A percentile compares a stretch with the other conserved stretches of the same genome.
Evolutionary conservation across 2,113 vertebrate species (phyloP).

Genomic region (Cacatua alba): DNA sequence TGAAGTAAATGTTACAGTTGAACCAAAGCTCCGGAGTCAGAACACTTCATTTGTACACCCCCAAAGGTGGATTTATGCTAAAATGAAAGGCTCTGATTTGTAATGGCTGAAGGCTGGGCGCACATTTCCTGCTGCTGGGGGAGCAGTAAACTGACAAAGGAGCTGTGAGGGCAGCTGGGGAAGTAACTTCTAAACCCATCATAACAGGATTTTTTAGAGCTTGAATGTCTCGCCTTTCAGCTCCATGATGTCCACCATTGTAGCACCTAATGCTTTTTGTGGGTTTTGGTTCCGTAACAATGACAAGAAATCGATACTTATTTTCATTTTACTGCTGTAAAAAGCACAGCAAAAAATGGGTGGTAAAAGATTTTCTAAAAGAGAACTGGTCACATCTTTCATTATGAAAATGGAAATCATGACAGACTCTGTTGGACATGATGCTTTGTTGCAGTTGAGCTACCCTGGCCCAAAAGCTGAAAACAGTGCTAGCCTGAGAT

Average conservation of each 20-base stretch:
- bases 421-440: background rate
- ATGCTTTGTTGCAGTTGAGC: background rate
- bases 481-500: background rate
- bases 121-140: background rate
- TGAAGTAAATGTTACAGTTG: background rate
- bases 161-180: background rate
- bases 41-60: background rate
- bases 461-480: background rate
- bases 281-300: background rate
- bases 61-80: background rate
- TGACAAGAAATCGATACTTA: background rate
- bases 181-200: background rate
- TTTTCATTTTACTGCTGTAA: background rate
- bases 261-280: background rate
- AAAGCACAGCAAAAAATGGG: background rate
- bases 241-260: background rate
- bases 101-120: background rate
- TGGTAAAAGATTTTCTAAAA: background rate
- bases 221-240: background rate
- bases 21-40: background rate
- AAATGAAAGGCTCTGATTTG: background rate
- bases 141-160: background rate
- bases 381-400: background rate
- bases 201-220: background rate
- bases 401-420: background rate